These are phyloP conservation scores for Mycetomoellerius zeteki DNA, from an alignment of 1,140 invertebrate species.

Conservation along the genomic window DNA sequence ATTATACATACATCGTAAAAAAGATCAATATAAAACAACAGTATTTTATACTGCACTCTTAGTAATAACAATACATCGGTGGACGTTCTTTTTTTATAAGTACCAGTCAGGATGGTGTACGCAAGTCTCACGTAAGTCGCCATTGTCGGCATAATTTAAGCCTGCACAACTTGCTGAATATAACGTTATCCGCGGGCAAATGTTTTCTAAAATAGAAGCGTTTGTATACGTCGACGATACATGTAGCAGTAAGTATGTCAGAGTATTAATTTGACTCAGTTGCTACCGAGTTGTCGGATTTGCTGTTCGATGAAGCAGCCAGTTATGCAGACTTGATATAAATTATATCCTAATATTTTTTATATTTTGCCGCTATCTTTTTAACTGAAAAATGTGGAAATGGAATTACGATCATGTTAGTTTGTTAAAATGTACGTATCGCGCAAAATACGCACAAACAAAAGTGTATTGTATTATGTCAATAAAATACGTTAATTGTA, in stretches of 20 bases:
- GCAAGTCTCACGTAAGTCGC: not conserved
- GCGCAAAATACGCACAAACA: not conserved
- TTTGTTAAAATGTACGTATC: constrained; percentile 23
- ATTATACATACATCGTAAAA: constrained; percentile 8
- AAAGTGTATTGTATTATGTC: constrained; percentile 28
- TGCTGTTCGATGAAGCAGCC: not conserved
- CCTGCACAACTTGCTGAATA: not conserved
- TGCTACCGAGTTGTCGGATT: not conserved
- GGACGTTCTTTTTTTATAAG: constrained; percentile 22
- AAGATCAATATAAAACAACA: constrained; percentile 25
- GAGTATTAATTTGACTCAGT: not conserved
- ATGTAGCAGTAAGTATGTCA: not conserved
- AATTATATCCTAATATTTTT: constrained; percentile 25
- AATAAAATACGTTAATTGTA: constrained; percentile 24
- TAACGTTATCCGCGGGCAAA: not conserved
- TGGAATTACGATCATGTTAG: constrained; percentile 28
- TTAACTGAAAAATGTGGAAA: constrained; percentile 23
- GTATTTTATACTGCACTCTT: constrained; percentile 38
- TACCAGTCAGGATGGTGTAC: constrained; percentile 25
- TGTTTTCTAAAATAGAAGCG: not conserved
- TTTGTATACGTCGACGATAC: not conserved
- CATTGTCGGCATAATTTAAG: not conserved
- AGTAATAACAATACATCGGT: constrained; percentile 19
- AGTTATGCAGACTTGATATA: not conserved
- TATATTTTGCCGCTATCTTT: constrained; percentile 12